A percentile compares a stretch with the other conserved stretches of the same genome.
Conservation (phyloP, 1,140 invertebrate genomes). For the Drosophila tropicalis region DNA sequence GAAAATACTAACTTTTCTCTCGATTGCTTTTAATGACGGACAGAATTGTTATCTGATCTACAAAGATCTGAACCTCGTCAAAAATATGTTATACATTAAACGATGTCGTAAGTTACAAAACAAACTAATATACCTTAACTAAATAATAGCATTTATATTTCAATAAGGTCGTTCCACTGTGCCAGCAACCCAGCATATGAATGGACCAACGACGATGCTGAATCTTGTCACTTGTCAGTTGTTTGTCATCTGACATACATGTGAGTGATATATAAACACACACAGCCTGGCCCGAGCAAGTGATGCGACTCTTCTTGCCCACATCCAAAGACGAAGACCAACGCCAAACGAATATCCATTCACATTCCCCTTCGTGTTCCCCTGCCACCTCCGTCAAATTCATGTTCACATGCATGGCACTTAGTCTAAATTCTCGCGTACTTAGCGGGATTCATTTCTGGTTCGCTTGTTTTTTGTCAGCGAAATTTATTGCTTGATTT, state of each 20-base stretch:
- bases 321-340: conserved; percentile 28
- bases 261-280: conserved; percentile 81
- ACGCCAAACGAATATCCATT: conserved; percentile 18
- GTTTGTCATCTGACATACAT: conserved; percentile 81
- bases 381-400: conserved; percentile 48
- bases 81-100: no score
- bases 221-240: conserved; percentile 81
- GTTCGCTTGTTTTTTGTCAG: conserved; percentile 76
- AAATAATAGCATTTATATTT: no score
- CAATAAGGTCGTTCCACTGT: conserved; percentile 30
- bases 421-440: conserved; percentile 77
- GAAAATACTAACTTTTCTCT: no score
- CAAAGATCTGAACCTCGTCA: no score
- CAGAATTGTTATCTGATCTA: no score
- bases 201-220: conserved; percentile 54
- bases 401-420: conserved; percentile 57
- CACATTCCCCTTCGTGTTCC: background rate
- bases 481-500: conserved; percentile 80
- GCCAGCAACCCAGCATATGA: conserved; percentile 42
- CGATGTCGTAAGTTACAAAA: no score
- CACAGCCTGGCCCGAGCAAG: conserved; percentile 44
- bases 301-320: background rate
- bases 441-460: conserved; percentile 64
- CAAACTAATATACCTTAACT: no score
- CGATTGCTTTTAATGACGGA: no score